Conservation (phyloP, 2,888 invertebrate species). For the Thymelicus sylvestris region DNA sequence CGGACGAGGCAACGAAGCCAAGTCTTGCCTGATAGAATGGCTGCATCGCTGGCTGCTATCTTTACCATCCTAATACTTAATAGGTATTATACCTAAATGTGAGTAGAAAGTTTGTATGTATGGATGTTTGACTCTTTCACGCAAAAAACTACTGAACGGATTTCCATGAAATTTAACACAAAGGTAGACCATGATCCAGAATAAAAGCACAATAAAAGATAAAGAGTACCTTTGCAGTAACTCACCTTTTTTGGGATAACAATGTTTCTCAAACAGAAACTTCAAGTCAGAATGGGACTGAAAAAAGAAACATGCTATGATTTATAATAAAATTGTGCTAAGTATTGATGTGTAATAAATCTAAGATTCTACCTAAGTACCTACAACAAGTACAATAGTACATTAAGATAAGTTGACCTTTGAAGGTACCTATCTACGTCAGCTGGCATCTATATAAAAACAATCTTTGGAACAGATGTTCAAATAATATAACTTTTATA, state of each 20-base stretch:
- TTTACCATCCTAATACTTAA: too few species aligned
- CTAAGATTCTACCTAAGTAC: background rate
- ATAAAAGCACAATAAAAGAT: too few species aligned
- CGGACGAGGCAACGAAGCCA: too few species aligned
- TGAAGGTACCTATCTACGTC: constrained; percentile 7
- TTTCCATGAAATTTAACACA: too few species aligned
- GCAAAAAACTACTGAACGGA: too few species aligned
- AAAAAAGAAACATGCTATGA: background rate
- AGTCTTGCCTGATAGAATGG: too few species aligned
- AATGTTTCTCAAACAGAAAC: constrained; percentile 3
- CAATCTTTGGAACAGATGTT: constrained; percentile 17
- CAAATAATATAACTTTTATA: constrained; percentile 12
- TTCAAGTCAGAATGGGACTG: constrained; percentile 21
- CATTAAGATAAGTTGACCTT: constrained; percentile 9
- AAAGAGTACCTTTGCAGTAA: background rate
- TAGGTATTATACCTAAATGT: too few species aligned
- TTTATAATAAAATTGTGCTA: background rate
- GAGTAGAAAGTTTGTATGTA: too few species aligned
- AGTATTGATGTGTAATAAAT: background rate
- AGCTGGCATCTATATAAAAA: background rate
- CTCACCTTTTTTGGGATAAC: constrained; percentile 17
- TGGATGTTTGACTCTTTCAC: too few species aligned
- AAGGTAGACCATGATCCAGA: too few species aligned
- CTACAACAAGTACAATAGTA: background rate
- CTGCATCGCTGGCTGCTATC: too few species aligned